Percentiles rank a stretch among this genome's conserved stretches.
phyloP scores from a whole-genome alignment of 2,888 invertebrate species.

The Drosophila prolongata region DNA sequence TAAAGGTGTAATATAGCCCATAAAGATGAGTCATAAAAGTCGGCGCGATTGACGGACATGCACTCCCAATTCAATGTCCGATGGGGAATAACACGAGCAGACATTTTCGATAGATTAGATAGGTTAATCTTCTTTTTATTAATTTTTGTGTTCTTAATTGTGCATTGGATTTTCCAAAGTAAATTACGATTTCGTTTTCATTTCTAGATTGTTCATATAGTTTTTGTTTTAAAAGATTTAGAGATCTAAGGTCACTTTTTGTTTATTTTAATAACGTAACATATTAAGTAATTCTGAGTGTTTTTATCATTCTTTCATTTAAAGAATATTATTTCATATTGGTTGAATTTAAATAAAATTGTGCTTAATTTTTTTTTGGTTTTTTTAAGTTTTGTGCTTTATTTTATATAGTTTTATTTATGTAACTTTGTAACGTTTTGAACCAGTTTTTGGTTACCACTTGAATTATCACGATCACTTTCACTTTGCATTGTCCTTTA shows the following conservation, averaged over 20 bases:
- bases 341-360: too few relatives aligned
- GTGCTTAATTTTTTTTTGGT: neutral
- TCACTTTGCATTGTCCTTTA: conserved; percentile 14
- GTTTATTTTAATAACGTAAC: neutral
- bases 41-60: conserved; percentile 16
- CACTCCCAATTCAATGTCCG: conserved; percentile 18
- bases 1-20: conserved; percentile 15
- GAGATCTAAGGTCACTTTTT: too few relatives aligned
- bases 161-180: neutral
- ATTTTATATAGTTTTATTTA: neutral
- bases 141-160: neutral
- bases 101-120: conserved; percentile 30
- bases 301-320: too few relatives aligned
- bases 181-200: neutral
- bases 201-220: too few relatives aligned
- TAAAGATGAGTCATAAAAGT: conserved; percentile 30
- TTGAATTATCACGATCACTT: conserved; percentile 1
- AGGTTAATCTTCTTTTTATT: conserved; percentile 4
- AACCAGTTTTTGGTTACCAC: neutral
- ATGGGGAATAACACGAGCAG: conserved; percentile 24
- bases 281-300: too few relatives aligned
- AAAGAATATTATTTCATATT: neutral
- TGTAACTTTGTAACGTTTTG: neutral
- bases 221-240: too few relatives aligned
- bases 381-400: neutral